A percentile compares a stretch with the other conserved stretches of the same genome.
Conservation (phyloP, 2,113 vertebrate genomes). For the Thermophis baileyi region DNA sequence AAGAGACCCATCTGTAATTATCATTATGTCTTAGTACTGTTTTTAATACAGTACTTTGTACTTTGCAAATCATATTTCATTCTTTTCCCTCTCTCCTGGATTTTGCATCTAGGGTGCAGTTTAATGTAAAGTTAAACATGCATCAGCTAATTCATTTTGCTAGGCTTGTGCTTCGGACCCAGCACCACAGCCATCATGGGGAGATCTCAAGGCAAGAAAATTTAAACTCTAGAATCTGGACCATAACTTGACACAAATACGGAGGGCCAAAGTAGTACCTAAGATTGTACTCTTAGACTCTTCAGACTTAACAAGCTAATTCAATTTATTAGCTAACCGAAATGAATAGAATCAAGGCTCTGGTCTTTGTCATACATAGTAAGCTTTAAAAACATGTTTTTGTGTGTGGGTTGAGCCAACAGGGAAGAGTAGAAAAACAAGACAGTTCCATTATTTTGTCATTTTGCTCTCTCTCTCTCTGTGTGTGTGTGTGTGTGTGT, state of each 20-base stretch:
- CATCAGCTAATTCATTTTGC: not conserved
- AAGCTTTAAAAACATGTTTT: not conserved
- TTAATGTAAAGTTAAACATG: not conserved
- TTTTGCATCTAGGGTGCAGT: slow-evolving; percentile 4
- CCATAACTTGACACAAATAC: not conserved
- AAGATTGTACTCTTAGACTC: not conserved
- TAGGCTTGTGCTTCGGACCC: not conserved
- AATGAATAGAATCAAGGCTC: not conserved
- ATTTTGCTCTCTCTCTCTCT: not conserved
- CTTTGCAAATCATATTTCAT: slow-evolving; percentile 2
- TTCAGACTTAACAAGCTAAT: not conserved
- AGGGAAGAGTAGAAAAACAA: not conserved
- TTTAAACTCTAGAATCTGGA: not conserved
- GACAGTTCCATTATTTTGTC: not conserved
- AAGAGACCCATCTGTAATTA: slow-evolving; percentile 1
- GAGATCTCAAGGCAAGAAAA: not conserved
- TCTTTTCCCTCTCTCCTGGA: not conserved
- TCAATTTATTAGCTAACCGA: not conserved
- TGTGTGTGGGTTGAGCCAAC: not conserved
- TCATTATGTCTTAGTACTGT: not conserved
- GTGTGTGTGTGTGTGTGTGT: not conserved
- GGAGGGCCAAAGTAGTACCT: not conserved
- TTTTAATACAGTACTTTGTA: not conserved
- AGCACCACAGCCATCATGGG: not conserved
- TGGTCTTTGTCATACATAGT: not conserved